A percentile compares a stretch with the other conserved stretches of the same genome.
Evolutionary conservation across 2,888 invertebrate genomes (phyloP).

Genomic region (Caenorhabditis angaria): DNA sequence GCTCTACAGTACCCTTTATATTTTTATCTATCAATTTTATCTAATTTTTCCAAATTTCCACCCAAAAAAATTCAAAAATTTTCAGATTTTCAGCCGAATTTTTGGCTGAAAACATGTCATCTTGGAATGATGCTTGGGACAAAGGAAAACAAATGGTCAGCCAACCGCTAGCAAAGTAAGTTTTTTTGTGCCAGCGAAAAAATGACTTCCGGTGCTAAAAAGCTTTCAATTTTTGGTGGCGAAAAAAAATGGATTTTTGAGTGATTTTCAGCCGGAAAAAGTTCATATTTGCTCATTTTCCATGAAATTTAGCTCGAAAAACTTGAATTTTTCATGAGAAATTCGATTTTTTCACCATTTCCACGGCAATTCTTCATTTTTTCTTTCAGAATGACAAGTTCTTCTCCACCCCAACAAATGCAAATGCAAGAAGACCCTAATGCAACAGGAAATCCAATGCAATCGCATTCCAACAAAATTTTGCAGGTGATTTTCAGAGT

Average conservation of each 20-base stretch:
- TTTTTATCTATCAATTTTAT: too few species aligned
- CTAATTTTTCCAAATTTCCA: neutral
- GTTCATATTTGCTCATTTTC: too few species aligned
- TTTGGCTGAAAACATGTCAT: slow-evolving; percentile 14
- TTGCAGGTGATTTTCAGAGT: slow-evolving; percentile 46
- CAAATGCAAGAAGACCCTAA: neutral
- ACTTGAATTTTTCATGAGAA: too few species aligned
- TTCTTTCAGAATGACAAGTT: slow-evolving; percentile 1
- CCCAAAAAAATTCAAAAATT: neutral
- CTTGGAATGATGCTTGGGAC: slow-evolving; percentile 57
- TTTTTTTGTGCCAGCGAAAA: too few species aligned
- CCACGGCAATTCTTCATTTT: neutral
- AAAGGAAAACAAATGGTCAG: slow-evolving; percentile 61
- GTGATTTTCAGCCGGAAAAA: too few species aligned
- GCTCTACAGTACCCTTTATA: too few species aligned
- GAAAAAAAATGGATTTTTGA: neutral
- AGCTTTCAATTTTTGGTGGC: too few species aligned
- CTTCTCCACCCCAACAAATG: neutral
- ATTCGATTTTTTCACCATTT: neutral
- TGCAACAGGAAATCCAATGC: slow-evolving; percentile 32
- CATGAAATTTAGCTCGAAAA: too few species aligned
- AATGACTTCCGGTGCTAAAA: slow-evolving; percentile 36
- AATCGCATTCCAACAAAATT: slow-evolving; percentile 51
- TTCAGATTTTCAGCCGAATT: slow-evolving; percentile 15
- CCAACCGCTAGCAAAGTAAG: slow-evolving; percentile 63